Base-by-base conservation (phyloP, 2,888 invertebrate genomes). In the Andrena haemorrhoa region DNA sequence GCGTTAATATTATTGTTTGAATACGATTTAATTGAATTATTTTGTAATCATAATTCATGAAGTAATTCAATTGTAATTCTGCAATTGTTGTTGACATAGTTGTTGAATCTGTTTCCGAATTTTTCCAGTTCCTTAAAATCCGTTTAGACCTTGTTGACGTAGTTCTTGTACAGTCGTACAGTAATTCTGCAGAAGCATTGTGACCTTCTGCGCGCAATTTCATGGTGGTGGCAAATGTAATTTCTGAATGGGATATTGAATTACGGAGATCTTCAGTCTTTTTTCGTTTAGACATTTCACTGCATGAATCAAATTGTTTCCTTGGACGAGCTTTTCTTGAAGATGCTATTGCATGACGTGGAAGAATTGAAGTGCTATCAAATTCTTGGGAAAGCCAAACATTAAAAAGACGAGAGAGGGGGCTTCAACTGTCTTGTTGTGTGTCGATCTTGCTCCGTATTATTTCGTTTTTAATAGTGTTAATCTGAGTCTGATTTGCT, bases 301-400 rank as follows among this genome's bases (percentile, higher is more conserved):
- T 16, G 7, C 53, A 58, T 33, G 41, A 33, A 16, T 41, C 58
- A 41, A 69, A 69, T 33, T 26, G 4, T 58, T 69, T 69, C 26
- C 20, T 16, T 69, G 56, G 58, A 10, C 69, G 53, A 20, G 58
- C 69, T 23, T 33, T 58, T 47, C 16, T 69, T 26, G 64, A 12
- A 23, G 64, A 49, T n/a, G n/a, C 49, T 49, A 49, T n/a, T 49
- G 2, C n/a, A 1, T 49, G 6, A n/a, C n/a, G 0, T 49, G n/a
- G n/a, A 49, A 49, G 16, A 49, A n/a, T 49, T 49, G 49, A 49
- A 49, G 49, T 49, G 49, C 49, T n/a, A 6, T 49, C 0, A 49
- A 49, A n/a, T n/a, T 16, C 49, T 49, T 49, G n/a, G 4, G 49
- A 16, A 49, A 49, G 49, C 49, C 49, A 49, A n/a, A 49, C 49